phyloP scores from a whole-genome alignment of 2,888 invertebrate species.

The Chromoteleia sp. region DNA sequence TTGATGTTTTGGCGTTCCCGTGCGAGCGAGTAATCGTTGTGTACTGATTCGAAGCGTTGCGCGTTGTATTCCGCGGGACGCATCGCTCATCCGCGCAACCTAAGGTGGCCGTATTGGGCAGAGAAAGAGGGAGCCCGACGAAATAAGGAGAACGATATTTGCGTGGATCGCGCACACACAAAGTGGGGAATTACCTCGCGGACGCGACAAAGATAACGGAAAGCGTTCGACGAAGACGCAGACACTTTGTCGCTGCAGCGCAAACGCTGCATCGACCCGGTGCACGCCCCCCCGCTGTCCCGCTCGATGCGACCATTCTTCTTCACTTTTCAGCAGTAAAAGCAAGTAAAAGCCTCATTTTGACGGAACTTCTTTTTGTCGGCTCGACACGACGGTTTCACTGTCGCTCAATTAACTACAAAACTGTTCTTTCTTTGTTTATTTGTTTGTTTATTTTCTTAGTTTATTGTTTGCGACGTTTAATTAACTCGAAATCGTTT shows the following conservation, averaged over 20 bases:
- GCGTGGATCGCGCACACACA: conserved; percentile 29
- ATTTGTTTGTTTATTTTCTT: not conserved
- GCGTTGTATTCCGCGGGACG: conserved; percentile 76
- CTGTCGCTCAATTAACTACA: not conserved
- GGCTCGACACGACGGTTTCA: not conserved
- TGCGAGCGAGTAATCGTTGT: conserved; percentile 69
- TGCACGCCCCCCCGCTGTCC: conserved; percentile 37
- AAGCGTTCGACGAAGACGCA: conserved; percentile 53
- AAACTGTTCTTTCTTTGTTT: not conserved
- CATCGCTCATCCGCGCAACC: conserved; percentile 72
- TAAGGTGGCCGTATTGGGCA: conserved; percentile 64
- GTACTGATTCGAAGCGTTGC: conserved; percentile 76
- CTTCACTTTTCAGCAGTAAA: conserved; percentile 21
- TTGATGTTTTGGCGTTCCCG: conserved; percentile 57
- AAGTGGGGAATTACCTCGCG: conserved; percentile 49
- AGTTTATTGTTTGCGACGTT: too few species aligned
- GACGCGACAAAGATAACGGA: conserved; percentile 43
- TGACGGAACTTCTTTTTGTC: conserved; percentile 1
- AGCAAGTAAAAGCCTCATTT: conserved; percentile 32
- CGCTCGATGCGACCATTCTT: conserved; percentile 39
- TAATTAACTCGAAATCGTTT: too few species aligned
- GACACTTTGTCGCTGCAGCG: conserved; percentile 72
- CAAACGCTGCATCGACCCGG: conserved; percentile 81
- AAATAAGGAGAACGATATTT: conserved; percentile 52
- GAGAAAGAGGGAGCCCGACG: conserved; percentile 65